Base-by-base conservation (phyloP, 2,797 vertebrate species). In the Hypotaenidia okinawae region DNA sequence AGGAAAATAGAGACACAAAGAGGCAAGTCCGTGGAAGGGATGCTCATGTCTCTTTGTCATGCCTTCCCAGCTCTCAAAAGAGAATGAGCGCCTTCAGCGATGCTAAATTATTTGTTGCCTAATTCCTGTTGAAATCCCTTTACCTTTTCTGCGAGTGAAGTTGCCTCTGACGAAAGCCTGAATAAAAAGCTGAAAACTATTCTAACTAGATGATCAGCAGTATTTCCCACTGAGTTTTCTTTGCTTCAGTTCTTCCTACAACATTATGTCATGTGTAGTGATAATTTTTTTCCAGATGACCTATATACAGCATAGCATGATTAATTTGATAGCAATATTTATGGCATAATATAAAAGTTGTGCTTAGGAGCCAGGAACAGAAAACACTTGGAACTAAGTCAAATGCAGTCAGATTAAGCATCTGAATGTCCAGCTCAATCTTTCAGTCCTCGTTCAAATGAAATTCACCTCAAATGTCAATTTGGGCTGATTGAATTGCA, bases 241-340 rank as follows among this genome's bases (percentile, higher is more conserved):
- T 80, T 70, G 37, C 45, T 92, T 33, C 58, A 77, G 41, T 55
- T 93, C 68, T 80, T 93, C 66, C 37, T 61, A 68, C 14, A 91
- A 62, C 10, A 47, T 93, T 80, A 75, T 90, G n/a, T 81, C 64
- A 63, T 87, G 47, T 72, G 59, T 27, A 68, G 54, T 75, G 74
- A 77, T 83, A 87, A 87, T 47, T 25, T 83, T 95, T 96, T 95
- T 85, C 88, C 86, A 85, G 23, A 5, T 94, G 92, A 93, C 80
- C 78, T 89, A 83, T 87, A 64, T 80, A 64, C 54, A 84, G 49
- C 61, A 77, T 23, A 76, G 27, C 16, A 75, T 72, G 62, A 92
- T 94, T 77, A 72, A 75, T 83, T 47, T 87, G 84, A 93, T 92
- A 54, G 89, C 69, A 83, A n/a, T 77, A 91, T 93, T 96, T 96